A percentile compares a stretch with the other conserved stretches of the same genome.
These are phyloP conservation scores for Kobus ellipsiprymnus DNA, from an alignment of 2,113 vertebrate species.

Conservation along the genomic window DNA sequence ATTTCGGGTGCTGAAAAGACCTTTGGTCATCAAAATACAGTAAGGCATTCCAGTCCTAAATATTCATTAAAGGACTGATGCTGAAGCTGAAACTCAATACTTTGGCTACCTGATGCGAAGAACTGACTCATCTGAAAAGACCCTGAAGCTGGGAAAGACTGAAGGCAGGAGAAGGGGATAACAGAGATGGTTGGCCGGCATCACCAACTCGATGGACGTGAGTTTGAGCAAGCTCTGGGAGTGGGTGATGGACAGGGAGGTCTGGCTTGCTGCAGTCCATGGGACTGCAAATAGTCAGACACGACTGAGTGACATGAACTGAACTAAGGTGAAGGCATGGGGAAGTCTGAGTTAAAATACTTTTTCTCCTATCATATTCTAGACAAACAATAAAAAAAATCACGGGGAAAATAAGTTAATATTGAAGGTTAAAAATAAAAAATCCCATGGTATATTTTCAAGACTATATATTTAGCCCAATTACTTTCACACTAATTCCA, in stretches of 20 bases:
- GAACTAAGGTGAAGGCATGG: not conserved
- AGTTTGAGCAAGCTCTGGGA: not conserved
- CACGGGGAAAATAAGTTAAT: slow-evolving; percentile 4
- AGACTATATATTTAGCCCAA: not conserved
- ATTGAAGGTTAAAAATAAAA: not conserved
- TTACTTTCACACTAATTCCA: not conserved
- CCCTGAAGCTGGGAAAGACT: not conserved
- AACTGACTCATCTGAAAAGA: not conserved
- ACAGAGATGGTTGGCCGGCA: not conserved
- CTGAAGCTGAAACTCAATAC: not conserved
- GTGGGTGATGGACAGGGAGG: not conserved
- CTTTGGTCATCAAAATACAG: not conserved
- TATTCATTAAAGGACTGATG: not conserved
- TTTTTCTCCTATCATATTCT: not conserved
- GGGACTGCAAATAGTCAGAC: not conserved
- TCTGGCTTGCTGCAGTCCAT: not conserved
- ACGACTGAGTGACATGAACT: not conserved
- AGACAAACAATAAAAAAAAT: not conserved
- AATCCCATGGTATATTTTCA: not conserved
- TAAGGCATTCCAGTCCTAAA: not conserved
- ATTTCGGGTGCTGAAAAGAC: not conserved
- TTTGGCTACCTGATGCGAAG: not conserved
- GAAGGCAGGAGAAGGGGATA: not conserved
- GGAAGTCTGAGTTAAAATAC: not conserved
- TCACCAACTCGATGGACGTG: not conserved